Evolutionary conservation across 1,140 invertebrate genomes (phyloP).

Genomic region (Meteorus sp.): DNA sequence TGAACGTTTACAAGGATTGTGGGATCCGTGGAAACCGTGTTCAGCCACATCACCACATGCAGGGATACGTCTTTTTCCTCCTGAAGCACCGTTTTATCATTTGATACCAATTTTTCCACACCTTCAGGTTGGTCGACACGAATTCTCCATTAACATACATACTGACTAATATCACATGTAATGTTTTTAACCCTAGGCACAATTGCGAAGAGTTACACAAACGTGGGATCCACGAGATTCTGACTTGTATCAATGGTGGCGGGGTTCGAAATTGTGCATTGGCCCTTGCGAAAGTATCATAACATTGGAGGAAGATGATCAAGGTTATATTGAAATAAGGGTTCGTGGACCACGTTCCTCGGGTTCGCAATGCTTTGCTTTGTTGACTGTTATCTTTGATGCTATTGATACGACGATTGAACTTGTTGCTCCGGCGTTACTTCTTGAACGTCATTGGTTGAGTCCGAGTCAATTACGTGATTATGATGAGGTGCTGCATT

Average conservation of each 20-base stretch:
- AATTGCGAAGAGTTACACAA: slow-evolving; percentile 64
- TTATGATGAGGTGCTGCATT: slow-evolving; percentile 60
- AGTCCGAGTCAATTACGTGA: slow-evolving; percentile 66
- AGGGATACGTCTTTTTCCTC: slow-evolving; percentile 66
- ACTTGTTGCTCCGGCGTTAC: slow-evolving; percentile 69
- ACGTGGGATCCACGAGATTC: slow-evolving; percentile 65
- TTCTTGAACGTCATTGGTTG: slow-evolving; percentile 68
- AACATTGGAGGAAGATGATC: slow-evolving; percentile 67
- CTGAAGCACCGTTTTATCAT: slow-evolving; percentile 64
- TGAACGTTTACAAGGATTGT: slow-evolving; percentile 73
- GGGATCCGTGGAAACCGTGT: slow-evolving; percentile 68
- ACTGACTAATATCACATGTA: too few relatives aligned
- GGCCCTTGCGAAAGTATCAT: slow-evolving; percentile 74
- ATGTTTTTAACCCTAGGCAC: too few relatives aligned
- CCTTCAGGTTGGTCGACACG: slow-evolving; percentile 69
- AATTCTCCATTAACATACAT: too few relatives aligned
- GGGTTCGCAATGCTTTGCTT: slow-evolving; percentile 68
- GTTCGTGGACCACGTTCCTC: slow-evolving; percentile 69
- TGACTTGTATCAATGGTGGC: slow-evolving; percentile 80
- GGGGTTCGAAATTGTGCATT: slow-evolving; percentile 77
- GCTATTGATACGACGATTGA: slow-evolving; percentile 69
- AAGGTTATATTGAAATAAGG: slow-evolving; percentile 72
- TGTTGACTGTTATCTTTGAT: slow-evolving; percentile 74
- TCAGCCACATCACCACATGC: slow-evolving; percentile 66
- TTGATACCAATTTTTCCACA: slow-evolving; percentile 71